Evolutionary conservation across 2,888 invertebrate genomes (phyloP).

Genomic region (Eupelmus urozonus): DNA sequence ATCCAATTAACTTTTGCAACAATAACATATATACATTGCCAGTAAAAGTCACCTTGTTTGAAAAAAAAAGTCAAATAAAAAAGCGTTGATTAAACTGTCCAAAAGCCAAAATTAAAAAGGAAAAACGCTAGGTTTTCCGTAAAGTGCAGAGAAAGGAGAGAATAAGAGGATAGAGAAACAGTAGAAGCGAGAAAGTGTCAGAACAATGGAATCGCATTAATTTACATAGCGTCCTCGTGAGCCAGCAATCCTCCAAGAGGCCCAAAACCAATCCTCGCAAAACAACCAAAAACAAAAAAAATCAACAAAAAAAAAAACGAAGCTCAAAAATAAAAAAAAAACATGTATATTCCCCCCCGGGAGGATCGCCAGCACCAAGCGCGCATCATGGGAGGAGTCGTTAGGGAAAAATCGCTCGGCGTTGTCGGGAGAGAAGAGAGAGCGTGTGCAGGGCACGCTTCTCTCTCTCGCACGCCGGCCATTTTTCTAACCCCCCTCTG

Average conservation of each 20-base stretch:
- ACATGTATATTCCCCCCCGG: too few relatives aligned
- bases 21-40: background rate
- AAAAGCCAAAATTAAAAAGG: background rate
- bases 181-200: background rate
- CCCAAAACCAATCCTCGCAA: too few relatives aligned
- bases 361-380: too few relatives aligned
- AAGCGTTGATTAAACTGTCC: background rate
- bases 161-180: background rate
- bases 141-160: background rate
- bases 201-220: constrained; percentile 40
- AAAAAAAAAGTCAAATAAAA: background rate
- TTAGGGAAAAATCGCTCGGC: constrained; percentile 10
- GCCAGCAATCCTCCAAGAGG: background rate
- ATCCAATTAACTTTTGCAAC: background rate
- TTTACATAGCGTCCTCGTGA: constrained; percentile 17
- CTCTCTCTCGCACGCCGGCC: constrained; percentile 61
- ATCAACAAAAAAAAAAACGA: constrained; percentile 17
- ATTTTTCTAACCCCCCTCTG: constrained; percentile 69
- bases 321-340: too few relatives aligned
- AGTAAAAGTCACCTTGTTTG: background rate
- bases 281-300: too few relatives aligned
- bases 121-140: background rate
- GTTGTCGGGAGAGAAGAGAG: background rate
- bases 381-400: background rate
- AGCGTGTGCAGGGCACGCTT: background rate